phyloP scores from a whole-genome alignment of 2,113 vertebrate species.

The Crypturellus undulatus region DNA sequence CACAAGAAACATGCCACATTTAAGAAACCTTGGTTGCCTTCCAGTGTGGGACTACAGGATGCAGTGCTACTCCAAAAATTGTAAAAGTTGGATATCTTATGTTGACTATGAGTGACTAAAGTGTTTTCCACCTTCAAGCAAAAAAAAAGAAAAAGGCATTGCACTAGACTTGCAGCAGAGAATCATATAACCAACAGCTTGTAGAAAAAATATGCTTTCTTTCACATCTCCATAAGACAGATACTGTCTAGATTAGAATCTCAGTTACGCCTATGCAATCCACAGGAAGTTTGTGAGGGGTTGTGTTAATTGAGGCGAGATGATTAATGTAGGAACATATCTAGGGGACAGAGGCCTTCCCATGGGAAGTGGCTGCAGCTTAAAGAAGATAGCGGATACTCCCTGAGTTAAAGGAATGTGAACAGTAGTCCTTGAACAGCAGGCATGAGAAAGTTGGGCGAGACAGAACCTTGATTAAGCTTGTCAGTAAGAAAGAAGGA shows the following conservation, averaged over 20 bases:
- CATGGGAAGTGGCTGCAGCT: no score
- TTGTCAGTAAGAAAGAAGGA: no score
- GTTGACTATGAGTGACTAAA: background rate
- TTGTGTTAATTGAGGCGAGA: background rate
- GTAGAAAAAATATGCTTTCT: background rate
- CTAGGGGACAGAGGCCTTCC: no score
- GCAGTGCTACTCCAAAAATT: background rate
- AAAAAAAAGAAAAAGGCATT: background rate
- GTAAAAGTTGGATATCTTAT: background rate
- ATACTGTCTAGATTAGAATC: background rate
- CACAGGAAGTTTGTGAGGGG: background rate
- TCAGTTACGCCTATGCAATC: background rate
- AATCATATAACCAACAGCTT: background rate
- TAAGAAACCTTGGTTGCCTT: background rate
- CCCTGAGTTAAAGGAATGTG: no score
- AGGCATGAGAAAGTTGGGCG: no score
- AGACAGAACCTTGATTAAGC: no score
- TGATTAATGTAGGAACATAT: no score
- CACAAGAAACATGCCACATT: background rate
- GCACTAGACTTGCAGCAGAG: background rate
- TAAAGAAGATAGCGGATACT: no score
- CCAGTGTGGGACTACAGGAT: background rate
- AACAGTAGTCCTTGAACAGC: no score
- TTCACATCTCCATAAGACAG: background rate
- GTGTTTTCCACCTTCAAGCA: background rate